Evolutionary conservation across 2,797 vertebrate species (phyloP), one percentile per base, ranked within the genome.

Genomic region (Euphonia xanthogaster): DNA sequence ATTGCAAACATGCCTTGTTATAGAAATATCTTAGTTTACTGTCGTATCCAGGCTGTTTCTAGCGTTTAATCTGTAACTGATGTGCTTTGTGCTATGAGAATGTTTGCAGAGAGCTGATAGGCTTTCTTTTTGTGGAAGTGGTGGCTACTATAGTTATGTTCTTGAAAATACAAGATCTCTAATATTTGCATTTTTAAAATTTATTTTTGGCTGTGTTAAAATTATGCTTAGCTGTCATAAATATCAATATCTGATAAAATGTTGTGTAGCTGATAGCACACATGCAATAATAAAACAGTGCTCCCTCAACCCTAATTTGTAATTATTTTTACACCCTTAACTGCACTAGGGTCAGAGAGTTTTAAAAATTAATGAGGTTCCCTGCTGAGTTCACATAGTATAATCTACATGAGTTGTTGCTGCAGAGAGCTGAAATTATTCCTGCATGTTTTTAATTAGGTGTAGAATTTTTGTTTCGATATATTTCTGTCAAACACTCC

Each of bases 281-380:
- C 31, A 33, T 92, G 73, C 89, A 95, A 94, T 97, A 98, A 97
- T 96, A 95, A 97, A 97, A 86, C 63, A 92, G 91, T 92, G 95
- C 88, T 97, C 95, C 93, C 94, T 97, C 94, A 97, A 96, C 96
- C 96, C 97, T 97, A 98, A 97, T 98, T 98, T 97, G 96, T 97
- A 97, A 98, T 98, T 98, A 97, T 98, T 98, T 98, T 97, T 98
- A 97, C 91, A 96, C 97, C 93, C 97, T 97, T 96, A 97, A 97
- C 97, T 96, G 95, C 96, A 96, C 82, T 62, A 80, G 96, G 98
- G 98, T 98, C 98, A 98, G 96, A 96, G 97, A 97, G 96, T 98
- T 98, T 98, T 97, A 98, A 98, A 98, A 98, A 98, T 98, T 98
- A 98, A 98, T 98, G 98, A 98, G 97, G 92, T 97, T 98, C 95